Evolutionary conservation across 1,140 invertebrate genomes (phyloP).

Genomic region (Drosophila repleta): DNA sequence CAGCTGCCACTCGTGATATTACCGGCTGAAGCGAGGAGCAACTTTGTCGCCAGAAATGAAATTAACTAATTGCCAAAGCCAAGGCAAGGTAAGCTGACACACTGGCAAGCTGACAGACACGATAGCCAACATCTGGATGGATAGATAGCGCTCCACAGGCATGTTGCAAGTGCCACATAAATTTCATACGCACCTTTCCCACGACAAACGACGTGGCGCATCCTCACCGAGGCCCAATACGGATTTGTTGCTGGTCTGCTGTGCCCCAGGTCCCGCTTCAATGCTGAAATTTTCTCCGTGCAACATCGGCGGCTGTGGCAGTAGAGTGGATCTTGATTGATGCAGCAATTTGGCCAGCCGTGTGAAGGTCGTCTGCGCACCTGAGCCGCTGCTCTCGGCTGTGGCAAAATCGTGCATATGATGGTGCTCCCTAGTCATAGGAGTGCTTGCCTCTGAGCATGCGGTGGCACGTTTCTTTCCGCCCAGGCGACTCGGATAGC

Average conservation of each 20-base stretch:
- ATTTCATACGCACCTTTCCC: conserved; percentile 88
- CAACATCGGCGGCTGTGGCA: conserved; percentile 43
- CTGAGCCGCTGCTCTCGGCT: conserved; percentile 38
- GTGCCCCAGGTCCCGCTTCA: conserved; percentile 19
- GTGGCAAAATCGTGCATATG: conserved; percentile 62
- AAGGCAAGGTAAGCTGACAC: not conserved
- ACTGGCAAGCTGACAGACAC: conserved; percentile 52
- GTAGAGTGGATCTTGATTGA: conserved; percentile 85
- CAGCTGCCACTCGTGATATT: not conserved
- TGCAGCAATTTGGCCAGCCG: conserved; percentile 89
- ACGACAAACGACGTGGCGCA: conserved; percentile 88
- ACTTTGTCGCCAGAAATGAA: conserved; percentile 63
- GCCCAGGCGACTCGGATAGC: conserved; percentile 84
- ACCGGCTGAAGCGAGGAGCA: conserved; percentile 38
- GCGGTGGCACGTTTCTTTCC: conserved; percentile 67
- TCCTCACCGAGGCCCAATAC: conserved; percentile 64
- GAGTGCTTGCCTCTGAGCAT: conserved; percentile 63
- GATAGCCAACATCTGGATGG: conserved; percentile 5
- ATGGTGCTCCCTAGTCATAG: conserved; percentile 50
- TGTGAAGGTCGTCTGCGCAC: conserved; percentile 86
- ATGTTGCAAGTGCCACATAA: conserved; percentile 29
- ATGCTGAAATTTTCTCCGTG: conserved; percentile 47
- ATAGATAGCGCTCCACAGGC: conserved; percentile 1
- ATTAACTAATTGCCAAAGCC: conserved; percentile 74
- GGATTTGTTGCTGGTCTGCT: not conserved